Conservation (phyloP, 1,140 invertebrate genomes). For the Procambarus virginalis region DNA sequence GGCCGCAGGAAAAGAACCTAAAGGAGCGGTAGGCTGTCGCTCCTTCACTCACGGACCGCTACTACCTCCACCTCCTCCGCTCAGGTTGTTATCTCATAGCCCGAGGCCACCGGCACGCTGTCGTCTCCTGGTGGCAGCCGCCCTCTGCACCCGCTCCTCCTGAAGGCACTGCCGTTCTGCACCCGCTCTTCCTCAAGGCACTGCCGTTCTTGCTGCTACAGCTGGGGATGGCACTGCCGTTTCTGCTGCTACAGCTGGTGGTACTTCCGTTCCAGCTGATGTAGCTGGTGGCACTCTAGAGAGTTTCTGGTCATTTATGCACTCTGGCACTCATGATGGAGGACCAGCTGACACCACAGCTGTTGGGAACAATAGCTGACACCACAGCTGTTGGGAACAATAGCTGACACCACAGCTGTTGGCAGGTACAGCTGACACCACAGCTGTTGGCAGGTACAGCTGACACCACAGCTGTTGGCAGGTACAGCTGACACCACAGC, state of each 20-base stretch:
- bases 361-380: too few species aligned
- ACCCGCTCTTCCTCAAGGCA: not conserved
- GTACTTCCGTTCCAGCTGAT: not conserved
- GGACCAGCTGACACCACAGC: too few species aligned
- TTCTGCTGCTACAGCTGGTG: not conserved
- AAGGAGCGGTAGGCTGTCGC: not conserved
- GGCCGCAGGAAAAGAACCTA: not conserved
- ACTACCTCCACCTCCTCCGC: too few species aligned
- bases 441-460: too few species aligned
- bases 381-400: too few species aligned
- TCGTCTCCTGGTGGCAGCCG: not conserved
- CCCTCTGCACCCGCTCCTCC: not conserved
- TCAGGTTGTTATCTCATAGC: constrained; percentile 47
- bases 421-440: too few species aligned
- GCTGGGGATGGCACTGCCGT: not conserved
- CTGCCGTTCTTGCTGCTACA: not conserved
- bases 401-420: too few species aligned
- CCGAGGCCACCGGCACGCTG: not conserved
- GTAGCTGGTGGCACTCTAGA: not conserved
- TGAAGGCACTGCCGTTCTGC: not conserved
- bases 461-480: too few species aligned
- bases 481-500: too few species aligned
- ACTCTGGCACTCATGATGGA: too few species aligned
- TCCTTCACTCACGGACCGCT: not conserved
- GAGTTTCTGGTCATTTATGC: not conserved